phyloP scores from a whole-genome alignment of 2,797 vertebrate genomes.

The Acanthornis magna region DNA sequence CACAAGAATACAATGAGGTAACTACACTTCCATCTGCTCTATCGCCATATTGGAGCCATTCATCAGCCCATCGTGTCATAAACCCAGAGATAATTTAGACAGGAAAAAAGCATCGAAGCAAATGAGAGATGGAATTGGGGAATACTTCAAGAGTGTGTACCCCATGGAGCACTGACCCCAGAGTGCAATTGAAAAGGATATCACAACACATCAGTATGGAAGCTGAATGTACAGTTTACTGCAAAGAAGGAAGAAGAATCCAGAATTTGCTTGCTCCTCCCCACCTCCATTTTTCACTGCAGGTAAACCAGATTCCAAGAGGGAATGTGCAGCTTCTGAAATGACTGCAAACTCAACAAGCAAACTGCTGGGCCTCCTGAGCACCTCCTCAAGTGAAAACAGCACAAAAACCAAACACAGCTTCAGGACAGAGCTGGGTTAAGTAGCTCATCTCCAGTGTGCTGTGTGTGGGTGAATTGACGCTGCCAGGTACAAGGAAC shows the following conservation, averaged over 20 bases:
- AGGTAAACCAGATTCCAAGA: background rate
- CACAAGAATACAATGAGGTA: background rate
- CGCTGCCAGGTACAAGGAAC: rapidly evolving
- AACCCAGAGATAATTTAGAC: background rate
- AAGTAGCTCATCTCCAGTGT: background rate
- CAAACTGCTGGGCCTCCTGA: background rate
- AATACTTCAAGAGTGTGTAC: background rate
- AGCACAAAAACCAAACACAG: background rate
- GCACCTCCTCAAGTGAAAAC: background rate
- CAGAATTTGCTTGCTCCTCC: background rate
- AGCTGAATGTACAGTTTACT: background rate
- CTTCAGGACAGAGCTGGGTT: background rate
- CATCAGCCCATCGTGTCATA: background rate
- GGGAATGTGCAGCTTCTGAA: background rate
- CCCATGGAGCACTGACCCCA: background rate
- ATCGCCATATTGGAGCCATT: rapidly evolving
- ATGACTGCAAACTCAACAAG: background rate
- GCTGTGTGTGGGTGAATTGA: background rate
- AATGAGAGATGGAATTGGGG: background rate
- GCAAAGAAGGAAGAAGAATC: background rate
- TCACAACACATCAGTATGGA: background rate
- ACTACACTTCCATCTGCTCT: background rate
- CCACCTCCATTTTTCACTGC: background rate
- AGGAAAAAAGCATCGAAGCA: background rate
- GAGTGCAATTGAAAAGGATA: background rate